Base-by-base conservation (phyloP, 2,888 invertebrate species). In the Girardia tigrina region DNA sequence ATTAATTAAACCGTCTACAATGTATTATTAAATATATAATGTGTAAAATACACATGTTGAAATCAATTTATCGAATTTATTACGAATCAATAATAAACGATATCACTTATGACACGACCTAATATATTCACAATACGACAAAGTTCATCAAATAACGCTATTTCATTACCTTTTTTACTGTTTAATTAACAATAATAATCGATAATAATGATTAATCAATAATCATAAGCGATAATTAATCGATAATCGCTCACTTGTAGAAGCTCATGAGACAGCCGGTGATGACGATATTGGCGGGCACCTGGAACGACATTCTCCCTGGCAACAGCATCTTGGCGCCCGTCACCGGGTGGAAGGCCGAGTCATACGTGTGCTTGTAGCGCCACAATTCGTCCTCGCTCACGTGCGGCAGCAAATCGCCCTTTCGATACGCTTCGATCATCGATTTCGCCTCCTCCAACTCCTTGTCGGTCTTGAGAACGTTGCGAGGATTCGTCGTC, bases 201-300 rank as follows among this genome's bases (percentile, higher is more conserved):
- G n/a, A n/a, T n/a, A n/a, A n/a, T n/a, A n/a, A n/a, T n/a, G n/a
- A n/a, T n/a, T n/a, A n/a, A n/a, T n/a, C n/a, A n/a, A n/a, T n/a
- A n/a, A n/a, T n/a, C n/a, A n/a, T n/a, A n/a, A n/a, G n/a, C n/a
- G n/a, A n/a, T n/a, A n/a, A n/a, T n/a, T n/a, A n/a, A n/a, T n/a
- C n/a, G n/a, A n/a, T n/a, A n/a, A n/a, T n/a, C n/a, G n/a, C n/a
- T 81, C 84, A 89, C 88, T 88, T 91, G 87, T 97, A 95, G 86
- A 97, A 98, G 8, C 92, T 90, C 86, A 98, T 88, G 97, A 98
- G 95, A 80, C 91, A 89, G 78, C 94, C 95, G 28, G 94, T 94
- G 81, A 98, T 92, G 74, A 90, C 84, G 87, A 94, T 95, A 84
- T 98, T 97, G 90, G 91, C 91, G 0, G 94, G 94, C 72, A 93